phyloP scores from a whole-genome alignment of 2,888 invertebrate genomes.

The Microctonus hyperodae region DNA sequence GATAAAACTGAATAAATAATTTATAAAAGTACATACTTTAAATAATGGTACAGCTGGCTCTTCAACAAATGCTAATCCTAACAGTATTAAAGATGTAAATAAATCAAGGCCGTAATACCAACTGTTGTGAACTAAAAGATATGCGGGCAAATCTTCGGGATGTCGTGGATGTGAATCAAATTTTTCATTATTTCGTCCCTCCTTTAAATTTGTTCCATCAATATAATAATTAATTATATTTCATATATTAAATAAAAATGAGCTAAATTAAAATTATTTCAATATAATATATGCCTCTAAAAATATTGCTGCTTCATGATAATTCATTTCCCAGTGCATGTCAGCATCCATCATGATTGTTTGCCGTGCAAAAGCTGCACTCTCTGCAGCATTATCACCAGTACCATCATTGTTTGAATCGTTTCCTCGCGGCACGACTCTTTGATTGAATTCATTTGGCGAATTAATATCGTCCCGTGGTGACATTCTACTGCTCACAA shows the following conservation, averaged over 20 bases:
- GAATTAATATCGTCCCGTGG: slow-evolving; percentile 44
- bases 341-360: slow-evolving; percentile 54
- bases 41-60: slow-evolving; percentile 80
- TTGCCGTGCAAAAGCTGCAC: slow-evolving; percentile 50
- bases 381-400: slow-evolving; percentile 50
- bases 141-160: slow-evolving; percentile 84
- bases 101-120: slow-evolving; percentile 88
- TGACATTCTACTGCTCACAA: slow-evolving; percentile 42
- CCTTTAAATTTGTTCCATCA: slow-evolving; percentile 69
- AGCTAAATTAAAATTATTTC: too few species aligned
- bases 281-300: slow-evolving; percentile 69
- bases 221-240: too few species aligned
- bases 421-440: slow-evolving; percentile 42
- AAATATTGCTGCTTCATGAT: slow-evolving; percentile 88
- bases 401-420: slow-evolving; percentile 28
- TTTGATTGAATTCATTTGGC: slow-evolving; percentile 48
- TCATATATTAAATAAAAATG: too few species aligned
- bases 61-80: slow-evolving; percentile 81
- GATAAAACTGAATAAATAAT: slow-evolving; percentile 6
- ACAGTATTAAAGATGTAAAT: slow-evolving; percentile 75
- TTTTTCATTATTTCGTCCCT: slow-evolving; percentile 90
- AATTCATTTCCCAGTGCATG: slow-evolving; percentile 85
- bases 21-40: slow-evolving; percentile 62
- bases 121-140: slow-evolving; percentile 84
- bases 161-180: slow-evolving; percentile 87